phyloP scores from a whole-genome alignment of 2,888 invertebrate species.

The Tineola bisselliella region DNA sequence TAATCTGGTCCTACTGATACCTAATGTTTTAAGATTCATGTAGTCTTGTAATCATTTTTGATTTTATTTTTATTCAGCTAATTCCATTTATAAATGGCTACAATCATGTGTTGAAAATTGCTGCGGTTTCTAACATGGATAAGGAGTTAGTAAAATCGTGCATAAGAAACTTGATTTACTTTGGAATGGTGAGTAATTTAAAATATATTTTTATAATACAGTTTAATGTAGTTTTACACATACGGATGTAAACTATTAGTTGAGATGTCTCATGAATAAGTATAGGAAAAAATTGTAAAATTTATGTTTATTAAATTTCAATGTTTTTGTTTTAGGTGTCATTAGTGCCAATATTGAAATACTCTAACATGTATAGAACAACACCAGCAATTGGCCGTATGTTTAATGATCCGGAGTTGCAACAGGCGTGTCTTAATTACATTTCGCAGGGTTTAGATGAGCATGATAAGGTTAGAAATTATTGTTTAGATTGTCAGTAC shows the following conservation, averaged over 20 bases:
- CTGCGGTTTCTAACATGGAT: slow-evolving; percentile 90
- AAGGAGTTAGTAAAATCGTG: slow-evolving; percentile 94
- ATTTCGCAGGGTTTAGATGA: slow-evolving; percentile 36
- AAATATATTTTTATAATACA: neutral
- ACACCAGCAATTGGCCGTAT: slow-evolving; percentile 78
- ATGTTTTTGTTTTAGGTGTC: slow-evolving; percentile 56
- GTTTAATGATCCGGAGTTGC: slow-evolving; percentile 72
- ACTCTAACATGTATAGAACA: slow-evolving; percentile 86
- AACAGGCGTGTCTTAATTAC: slow-evolving; percentile 74
- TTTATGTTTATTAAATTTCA: too few relatives aligned
- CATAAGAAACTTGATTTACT: slow-evolving; percentile 89
- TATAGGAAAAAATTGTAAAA: too few relatives aligned
- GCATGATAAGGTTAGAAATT: slow-evolving; percentile 34
- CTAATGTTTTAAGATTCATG: too few relatives aligned
- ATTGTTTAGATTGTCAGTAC: too few relatives aligned
- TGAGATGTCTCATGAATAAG: too few relatives aligned
- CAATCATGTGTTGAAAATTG: slow-evolving; percentile 90
- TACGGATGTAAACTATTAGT: too few relatives aligned
- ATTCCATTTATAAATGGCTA: slow-evolving; percentile 91
- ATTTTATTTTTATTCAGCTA: slow-evolving; percentile 55
- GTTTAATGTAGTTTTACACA: too few relatives aligned
- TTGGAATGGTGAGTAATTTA: slow-evolving; percentile 66
- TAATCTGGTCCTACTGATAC: too few relatives aligned
- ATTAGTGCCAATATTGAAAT: slow-evolving; percentile 82
- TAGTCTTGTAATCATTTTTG: neutral